These are phyloP conservation scores for Habrosyne pyritoides DNA, from an alignment of 2,888 invertebrate genomes.

Conservation along the genomic window DNA sequence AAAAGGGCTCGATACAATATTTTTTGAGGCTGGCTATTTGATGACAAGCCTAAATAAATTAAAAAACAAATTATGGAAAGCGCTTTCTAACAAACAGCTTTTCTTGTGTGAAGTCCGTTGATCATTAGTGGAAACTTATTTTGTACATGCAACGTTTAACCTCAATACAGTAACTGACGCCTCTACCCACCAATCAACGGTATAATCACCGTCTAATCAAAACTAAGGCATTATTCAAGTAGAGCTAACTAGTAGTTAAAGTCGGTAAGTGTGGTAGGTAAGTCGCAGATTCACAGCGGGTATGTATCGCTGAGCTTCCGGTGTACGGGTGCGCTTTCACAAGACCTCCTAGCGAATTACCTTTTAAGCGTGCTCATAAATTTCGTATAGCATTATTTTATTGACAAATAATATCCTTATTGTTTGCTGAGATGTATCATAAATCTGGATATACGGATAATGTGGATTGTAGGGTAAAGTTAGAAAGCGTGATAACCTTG, in stretches of 20 bases:
- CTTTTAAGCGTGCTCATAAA: constrained; percentile 45
- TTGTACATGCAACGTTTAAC: constrained; percentile 31
- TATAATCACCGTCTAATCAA: constrained; percentile 59
- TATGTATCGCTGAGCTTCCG: constrained; percentile 46
- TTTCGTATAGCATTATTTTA: constrained; percentile 39
- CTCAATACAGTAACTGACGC: constrained; percentile 46
- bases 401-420: constrained; percentile 20
- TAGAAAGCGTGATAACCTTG: not conserved
- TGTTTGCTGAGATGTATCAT: constrained; percentile 10
- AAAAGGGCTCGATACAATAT: no score
- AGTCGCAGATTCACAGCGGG: constrained; percentile 51
- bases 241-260: constrained; percentile 46
- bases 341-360: constrained; percentile 45
- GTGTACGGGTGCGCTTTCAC: constrained; percentile 47
- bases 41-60: no score
- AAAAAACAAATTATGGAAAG: not conserved
- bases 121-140: constrained; percentile 6
- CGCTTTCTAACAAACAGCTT: not conserved
- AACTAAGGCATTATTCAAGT: constrained; percentile 51
- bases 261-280: constrained; percentile 40
- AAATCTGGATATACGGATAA: no score
- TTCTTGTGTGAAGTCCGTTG: not conserved
- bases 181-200: constrained; percentile 48
- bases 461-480: not conserved
- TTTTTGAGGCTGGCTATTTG: no score